Evolutionary conservation across 35 echinoderm and acorn worm genomes (phyloP).

Genomic region (Ophiothrix spiculata): DNA sequence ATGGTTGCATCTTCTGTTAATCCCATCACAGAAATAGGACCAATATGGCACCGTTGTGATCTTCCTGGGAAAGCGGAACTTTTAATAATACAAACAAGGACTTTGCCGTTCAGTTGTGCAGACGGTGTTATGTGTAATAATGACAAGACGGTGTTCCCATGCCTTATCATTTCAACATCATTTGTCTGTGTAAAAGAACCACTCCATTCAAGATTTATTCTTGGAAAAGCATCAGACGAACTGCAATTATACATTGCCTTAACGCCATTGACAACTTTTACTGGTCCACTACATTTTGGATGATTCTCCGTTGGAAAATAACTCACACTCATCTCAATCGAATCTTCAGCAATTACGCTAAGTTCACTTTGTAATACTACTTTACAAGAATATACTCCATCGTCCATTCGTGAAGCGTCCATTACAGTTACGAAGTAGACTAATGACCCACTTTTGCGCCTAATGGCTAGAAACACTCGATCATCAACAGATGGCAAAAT

Average conservation of each 20-base stretch:
- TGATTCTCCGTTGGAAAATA: neutral
- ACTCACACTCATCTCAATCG: neutral
- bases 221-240: neutral
- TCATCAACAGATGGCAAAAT: constrained; percentile 8
- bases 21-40: neutral
- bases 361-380: neutral
- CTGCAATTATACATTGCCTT: neutral
- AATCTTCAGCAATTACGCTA: neutral
- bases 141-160: neutral
- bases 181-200: too few relatives aligned
- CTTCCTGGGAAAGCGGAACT: neutral
- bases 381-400: neutral
- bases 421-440: neutral
- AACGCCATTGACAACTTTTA: neutral
- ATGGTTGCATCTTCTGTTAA: neutral
- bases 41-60: neutral
- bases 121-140: neutral
- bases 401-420: neutral
- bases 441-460: neutral
- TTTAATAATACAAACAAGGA: neutral
- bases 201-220: neutral
- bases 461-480: neutral
- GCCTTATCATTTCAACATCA: neutral
- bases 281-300: neutral
- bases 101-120: neutral